A percentile compares a stretch with the other conserved stretches of the same genome.
phyloP scores from a whole-genome alignment of 2,797 vertebrate genomes.

The Sebastes flavidus region DNA sequence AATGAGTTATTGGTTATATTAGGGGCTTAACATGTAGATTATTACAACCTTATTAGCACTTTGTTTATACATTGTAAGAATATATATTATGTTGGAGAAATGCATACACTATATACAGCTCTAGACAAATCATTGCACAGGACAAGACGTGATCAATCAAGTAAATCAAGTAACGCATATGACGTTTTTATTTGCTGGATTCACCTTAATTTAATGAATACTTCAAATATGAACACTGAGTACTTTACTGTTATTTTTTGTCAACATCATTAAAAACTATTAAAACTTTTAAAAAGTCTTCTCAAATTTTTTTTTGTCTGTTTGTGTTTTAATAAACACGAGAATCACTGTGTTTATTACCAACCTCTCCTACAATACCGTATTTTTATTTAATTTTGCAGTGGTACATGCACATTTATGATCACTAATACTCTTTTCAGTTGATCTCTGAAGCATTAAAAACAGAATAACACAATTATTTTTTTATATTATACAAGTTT shows the following conservation, averaged over 20 bases:
- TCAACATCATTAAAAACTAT: conserved; percentile 69
- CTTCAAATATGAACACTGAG: conserved; percentile 71
- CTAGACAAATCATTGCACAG: conserved; percentile 72
- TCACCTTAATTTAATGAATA: conserved; percentile 66
- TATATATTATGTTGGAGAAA: conserved; percentile 63
- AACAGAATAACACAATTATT: neutral
- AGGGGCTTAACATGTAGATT: conserved; percentile 48
- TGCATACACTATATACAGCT: conserved; percentile 58
- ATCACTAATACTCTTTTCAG: neutral
- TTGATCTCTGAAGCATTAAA: neutral
- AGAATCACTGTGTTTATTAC: neutral
- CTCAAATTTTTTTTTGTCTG: conserved; percentile 25
- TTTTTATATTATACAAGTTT: conserved; percentile 4
- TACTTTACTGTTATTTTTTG: conserved; percentile 74
- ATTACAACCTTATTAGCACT: conserved; percentile 47
- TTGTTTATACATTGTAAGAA: conserved; percentile 71
- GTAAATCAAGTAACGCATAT: conserved; percentile 34
- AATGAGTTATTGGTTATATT: conserved; percentile 59
- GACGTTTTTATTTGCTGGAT: conserved; percentile 58
- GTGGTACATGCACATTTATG: neutral
- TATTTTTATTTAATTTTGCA: neutral
- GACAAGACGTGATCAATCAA: conserved; percentile 40
- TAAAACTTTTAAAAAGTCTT: conserved; percentile 60
- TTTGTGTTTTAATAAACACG: conserved; percentile 16
- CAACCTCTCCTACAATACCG: neutral